Evolutionary conservation across 2,888 invertebrate species (phyloP).

Genomic region (Malthinus seriepunctatus): DNA sequence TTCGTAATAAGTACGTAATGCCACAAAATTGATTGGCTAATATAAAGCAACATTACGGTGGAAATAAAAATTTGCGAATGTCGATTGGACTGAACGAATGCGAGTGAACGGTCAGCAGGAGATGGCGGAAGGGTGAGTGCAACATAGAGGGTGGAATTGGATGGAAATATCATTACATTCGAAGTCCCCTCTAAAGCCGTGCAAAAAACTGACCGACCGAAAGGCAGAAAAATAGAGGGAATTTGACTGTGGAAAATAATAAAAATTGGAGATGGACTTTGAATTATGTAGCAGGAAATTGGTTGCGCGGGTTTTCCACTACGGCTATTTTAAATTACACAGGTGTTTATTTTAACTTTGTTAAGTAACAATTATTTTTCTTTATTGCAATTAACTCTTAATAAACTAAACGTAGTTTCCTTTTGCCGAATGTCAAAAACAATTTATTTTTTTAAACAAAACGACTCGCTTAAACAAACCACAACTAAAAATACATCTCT

Average conservation of each 20-base stretch:
- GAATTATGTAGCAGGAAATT: slow-evolving; percentile 56
- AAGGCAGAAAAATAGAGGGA: slow-evolving; percentile 57
- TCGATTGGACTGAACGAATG: slow-evolving; percentile 44
- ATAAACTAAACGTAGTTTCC: not conserved
- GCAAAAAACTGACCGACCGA: slow-evolving; percentile 55
- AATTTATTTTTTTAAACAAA: too few species aligned
- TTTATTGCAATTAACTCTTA: not conserved
- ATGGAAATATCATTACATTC: slow-evolving; percentile 57
- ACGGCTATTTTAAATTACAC: slow-evolving; percentile 25
- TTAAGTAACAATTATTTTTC: not conserved
- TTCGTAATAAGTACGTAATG: slow-evolving; percentile 38
- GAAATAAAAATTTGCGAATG: slow-evolving; percentile 39
- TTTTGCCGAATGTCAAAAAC: too few species aligned
- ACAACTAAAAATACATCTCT: too few species aligned
- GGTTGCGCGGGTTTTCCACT: slow-evolving; percentile 40
- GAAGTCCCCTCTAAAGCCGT: slow-evolving; percentile 52
- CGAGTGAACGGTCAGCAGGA: slow-evolving; percentile 37
- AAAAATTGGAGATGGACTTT: slow-evolving; percentile 58
- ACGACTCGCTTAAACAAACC: too few species aligned
- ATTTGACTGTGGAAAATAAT: slow-evolving; percentile 58
- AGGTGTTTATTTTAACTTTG: not conserved
- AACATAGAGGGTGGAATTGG: slow-evolving; percentile 49
- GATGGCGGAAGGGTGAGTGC: slow-evolving; percentile 29
- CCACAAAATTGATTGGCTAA: slow-evolving; percentile 44
- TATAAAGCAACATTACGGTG: slow-evolving; percentile 42